Percentiles rank a stretch among this genome's conserved stretches.
Conservation (phyloP, 2,797 vertebrate genomes). For the Cyclopterus lumpus region DNA sequence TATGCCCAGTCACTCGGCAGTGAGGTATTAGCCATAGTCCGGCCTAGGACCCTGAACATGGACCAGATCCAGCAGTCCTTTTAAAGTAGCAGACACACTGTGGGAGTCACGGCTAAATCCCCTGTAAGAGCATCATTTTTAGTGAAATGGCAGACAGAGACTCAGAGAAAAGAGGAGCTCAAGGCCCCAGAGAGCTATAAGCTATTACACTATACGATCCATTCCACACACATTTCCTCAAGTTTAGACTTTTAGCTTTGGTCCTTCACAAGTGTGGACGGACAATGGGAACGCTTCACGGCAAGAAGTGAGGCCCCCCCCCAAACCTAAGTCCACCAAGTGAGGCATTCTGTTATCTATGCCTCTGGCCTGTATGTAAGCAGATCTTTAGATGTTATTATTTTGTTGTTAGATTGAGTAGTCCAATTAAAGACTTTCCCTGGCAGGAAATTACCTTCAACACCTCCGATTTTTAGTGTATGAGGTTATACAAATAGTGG, state of each 20-base stretch:
- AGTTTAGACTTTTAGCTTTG: slow-evolving; percentile 23
- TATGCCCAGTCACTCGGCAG: slow-evolving; percentile 21
- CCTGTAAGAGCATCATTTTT: slow-evolving; percentile 12
- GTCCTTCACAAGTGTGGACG: background rate
- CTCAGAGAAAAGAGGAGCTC: slow-evolving; percentile 7
- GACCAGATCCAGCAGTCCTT: slow-evolving; percentile 63
- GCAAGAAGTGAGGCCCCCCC: too few relatives aligned
- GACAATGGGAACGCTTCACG: background rate
- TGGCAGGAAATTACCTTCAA: background rate
- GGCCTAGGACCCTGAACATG: slow-evolving; percentile 30
- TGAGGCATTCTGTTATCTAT: background rate
- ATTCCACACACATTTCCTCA: slow-evolving; percentile 16
- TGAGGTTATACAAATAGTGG: background rate
- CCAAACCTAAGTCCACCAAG: background rate
- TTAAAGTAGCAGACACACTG: slow-evolving; percentile 60
- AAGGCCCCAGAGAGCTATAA: slow-evolving; percentile 16
- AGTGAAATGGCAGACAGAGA: slow-evolving; percentile 23
- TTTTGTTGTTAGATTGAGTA: background rate
- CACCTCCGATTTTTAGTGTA: background rate
- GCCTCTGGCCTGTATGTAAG: background rate
- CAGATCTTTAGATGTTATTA: background rate
- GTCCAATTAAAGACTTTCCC: background rate
- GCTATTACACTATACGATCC: slow-evolving; percentile 14
- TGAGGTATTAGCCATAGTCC: slow-evolving; percentile 1
- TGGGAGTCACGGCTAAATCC: slow-evolving; percentile 41